Evolutionary conservation across 1,140 invertebrate genomes (phyloP).

Genomic region (Euglossa dilemma): DNA sequence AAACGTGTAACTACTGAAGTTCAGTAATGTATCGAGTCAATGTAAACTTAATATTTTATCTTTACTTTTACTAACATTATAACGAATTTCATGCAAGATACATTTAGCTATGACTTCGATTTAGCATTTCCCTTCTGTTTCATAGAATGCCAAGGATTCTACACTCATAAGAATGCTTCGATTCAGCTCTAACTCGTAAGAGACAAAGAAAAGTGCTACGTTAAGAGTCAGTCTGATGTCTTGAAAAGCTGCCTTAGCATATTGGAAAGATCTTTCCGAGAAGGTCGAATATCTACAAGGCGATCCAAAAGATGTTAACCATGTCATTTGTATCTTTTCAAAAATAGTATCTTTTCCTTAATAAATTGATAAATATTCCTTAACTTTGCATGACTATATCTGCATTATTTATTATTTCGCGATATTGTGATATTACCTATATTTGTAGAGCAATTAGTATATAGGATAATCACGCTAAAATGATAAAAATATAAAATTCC

Average conservation of each 20-base stretch:
- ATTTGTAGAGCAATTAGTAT: no score
- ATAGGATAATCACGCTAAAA: no score
- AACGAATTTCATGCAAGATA: background rate
- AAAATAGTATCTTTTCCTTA: no score
- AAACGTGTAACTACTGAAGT: no score
- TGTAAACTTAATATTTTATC: no score
- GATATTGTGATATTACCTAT: no score
- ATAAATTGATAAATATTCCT: no score
- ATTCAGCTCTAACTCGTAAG: background rate
- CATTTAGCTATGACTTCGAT: background rate
- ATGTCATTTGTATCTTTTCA: no score
- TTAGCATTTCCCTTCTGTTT: constrained; percentile 26
- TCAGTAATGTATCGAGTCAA: no score
- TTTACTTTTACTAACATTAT: background rate
- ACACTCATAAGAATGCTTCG: constrained; percentile 13
- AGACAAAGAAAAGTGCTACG: constrained; percentile 7
- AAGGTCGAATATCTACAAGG: constrained; percentile 15
- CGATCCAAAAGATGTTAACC: background rate
- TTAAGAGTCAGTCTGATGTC: constrained; percentile 17
- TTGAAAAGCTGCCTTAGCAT: constrained; percentile 25
- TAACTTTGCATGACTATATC: no score
- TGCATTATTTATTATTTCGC: no score
- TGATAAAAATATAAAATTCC: no score
- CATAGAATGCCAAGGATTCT: constrained; percentile 33
- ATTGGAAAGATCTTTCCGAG: constrained; percentile 27